A percentile compares a stretch with the other conserved stretches of the same genome.
Conservation (phyloP, 2,113 vertebrate species). For the Python bivittatus region DNA sequence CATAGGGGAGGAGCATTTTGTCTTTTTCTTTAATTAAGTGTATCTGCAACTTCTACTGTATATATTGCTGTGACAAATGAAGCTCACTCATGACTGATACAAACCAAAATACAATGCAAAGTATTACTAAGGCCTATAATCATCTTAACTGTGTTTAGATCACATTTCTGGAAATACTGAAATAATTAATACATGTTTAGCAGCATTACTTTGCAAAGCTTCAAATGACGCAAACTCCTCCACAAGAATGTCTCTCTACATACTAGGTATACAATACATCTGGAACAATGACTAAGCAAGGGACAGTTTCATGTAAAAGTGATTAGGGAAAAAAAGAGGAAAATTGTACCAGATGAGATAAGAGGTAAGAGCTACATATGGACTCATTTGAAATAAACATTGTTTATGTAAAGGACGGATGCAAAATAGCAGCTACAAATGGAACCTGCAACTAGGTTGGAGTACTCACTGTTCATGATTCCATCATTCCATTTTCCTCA, state of each 20-base stretch:
- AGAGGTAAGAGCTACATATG: neutral
- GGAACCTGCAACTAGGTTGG: neutral
- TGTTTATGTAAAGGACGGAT: neutral
- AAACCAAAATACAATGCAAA: neutral
- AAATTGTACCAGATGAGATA: neutral
- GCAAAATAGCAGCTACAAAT: slow-evolving; percentile 23
- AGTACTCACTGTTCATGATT: neutral
- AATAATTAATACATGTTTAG: neutral
- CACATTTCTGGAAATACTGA: neutral
- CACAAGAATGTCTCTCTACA: slow-evolving; percentile 14
- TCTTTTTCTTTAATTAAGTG: neutral
- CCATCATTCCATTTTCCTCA: neutral
- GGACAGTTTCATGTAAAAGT: neutral
- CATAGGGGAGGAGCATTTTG: neutral
- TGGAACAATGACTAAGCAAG: neutral
- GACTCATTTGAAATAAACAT: neutral
- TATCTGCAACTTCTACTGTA: neutral
- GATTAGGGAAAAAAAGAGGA: neutral
- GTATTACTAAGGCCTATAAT: neutral
- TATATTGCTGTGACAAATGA: slow-evolving; percentile 3
- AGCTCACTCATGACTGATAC: neutral
- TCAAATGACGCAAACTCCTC: neutral
- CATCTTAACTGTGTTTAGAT: neutral
- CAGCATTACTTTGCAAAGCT: neutral
- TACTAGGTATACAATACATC: neutral